Base-by-base conservation (phyloP, 2,888 invertebrate genomes). In the Pachliopta kotzebuea region DNA sequence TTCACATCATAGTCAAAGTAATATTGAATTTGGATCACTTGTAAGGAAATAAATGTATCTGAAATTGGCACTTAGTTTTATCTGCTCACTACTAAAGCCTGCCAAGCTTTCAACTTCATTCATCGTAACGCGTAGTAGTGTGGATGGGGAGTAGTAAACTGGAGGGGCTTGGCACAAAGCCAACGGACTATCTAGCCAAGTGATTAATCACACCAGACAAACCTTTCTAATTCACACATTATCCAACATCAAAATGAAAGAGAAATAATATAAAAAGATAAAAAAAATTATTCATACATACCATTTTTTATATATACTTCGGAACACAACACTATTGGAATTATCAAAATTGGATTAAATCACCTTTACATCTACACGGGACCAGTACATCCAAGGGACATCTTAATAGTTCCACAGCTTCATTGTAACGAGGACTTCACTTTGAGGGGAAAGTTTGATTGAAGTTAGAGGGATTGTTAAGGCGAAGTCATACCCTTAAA, bases 401-500 rank as follows among this genome's bases (percentile, higher is more conserved):
- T 68, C 42, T 67, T 70, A 68, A 66, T 66, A 60, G 58, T 66
- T 63, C 62, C 42, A 59, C 59, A 62, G 65, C 49, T 55, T 45
- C 69, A 73, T 74, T 67, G 68, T 70, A 69, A 72, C 70, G 73
- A 72, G 75, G 74, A 76, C 73, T 80, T 76, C 76, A 76, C 75
- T 73, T 73, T 68, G 76, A 68, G 73, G 71, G 72, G 70, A 70
- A 66, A 70, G 70, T 75, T 75, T 80, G 79, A 81, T 79, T 79
- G 74, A 79, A 79, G 74, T 74, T 74, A 70, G 72, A 67, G 65
- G 68, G 68, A 66, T 57, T 58, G 68, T 83, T 84, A 84, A 84
- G 84, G 82, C 66, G 64, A 71, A 71, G 74, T 23, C 53, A n/a
- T 57, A 7, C 37, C 37, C 9, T 37, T 37, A 14, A 37, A 37